Evolutionary conservation across 2,797 vertebrate genomes (phyloP).

Genomic region (Halcyon badia): DNA sequence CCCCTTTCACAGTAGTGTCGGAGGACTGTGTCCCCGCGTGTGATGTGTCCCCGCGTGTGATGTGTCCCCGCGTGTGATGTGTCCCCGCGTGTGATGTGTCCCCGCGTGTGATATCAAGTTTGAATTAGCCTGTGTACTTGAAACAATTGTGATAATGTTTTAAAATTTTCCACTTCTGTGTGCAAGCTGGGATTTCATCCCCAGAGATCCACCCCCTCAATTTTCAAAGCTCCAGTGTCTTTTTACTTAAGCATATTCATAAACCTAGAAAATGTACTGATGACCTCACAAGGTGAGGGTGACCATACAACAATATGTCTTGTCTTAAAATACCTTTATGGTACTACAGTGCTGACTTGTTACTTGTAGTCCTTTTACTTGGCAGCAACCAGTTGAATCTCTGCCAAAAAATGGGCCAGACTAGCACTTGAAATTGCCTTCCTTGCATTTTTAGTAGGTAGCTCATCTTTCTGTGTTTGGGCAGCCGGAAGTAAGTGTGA

Average conservation of each 20-base stretch:
- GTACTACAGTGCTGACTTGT: not conserved
- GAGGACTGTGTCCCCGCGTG: not conserved
- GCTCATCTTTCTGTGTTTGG: conserved; percentile 52
- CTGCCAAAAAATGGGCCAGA: conserved; percentile 2
- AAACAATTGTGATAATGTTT: conserved; percentile 48
- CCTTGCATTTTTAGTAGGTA: conserved; percentile 40
- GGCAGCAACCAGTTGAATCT: not conserved
- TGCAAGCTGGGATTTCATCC: conserved; percentile 48
- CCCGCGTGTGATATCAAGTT: not conserved
- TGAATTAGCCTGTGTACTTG: conserved; percentile 38
- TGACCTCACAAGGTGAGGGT: not conserved
- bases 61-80: not conserved
- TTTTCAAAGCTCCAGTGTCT: conserved; percentile 4
- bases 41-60: not conserved
- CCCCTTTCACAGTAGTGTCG: not conserved
- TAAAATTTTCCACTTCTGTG: conserved; percentile 49
- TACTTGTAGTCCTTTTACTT: conserved; percentile 19
- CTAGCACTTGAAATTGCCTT: conserved; percentile 44
- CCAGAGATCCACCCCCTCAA: conserved; percentile 8
- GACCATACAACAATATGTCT: not conserved
- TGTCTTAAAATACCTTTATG: conserved; percentile 44
- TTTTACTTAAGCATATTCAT: not conserved
- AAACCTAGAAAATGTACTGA: conserved; percentile 1
- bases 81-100: not conserved
- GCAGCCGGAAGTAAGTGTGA: not conserved